phyloP scores from a whole-genome alignment of 2,888 invertebrate species.

The Acleris cristana region DNA sequence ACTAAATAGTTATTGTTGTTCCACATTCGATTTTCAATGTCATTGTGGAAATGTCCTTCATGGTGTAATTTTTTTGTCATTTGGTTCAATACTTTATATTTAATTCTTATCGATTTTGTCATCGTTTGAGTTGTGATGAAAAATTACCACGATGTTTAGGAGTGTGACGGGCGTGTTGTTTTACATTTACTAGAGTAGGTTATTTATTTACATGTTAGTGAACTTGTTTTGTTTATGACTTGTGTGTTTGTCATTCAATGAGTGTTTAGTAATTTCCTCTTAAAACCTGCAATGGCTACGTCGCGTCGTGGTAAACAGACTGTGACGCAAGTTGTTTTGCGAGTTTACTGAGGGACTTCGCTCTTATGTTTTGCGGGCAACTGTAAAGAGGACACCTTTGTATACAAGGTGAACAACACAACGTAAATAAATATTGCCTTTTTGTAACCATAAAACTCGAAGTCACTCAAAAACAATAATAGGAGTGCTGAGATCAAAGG shows the following conservation, averaged over 20 bases:
- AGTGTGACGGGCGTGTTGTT: no score
- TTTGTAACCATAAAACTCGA: not conserved
- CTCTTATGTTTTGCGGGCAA: slow-evolving; percentile 67
- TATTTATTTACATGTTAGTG: no score
- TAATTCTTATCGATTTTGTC: no score
- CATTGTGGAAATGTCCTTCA: not conserved
- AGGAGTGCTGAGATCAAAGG: no score
- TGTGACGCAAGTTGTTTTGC: slow-evolving; percentile 76
- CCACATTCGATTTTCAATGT: slow-evolving; percentile 3
- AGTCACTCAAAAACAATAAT: no score
- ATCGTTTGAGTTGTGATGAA: no score
- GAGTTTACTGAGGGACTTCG: slow-evolving; percentile 66
- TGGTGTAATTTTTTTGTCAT: no score
- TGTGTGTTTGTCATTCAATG: not conserved
- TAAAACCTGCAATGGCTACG: slow-evolving; percentile 21
- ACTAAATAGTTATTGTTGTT: slow-evolving; percentile 8
- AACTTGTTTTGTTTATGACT: not conserved
- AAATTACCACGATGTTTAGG: no score
- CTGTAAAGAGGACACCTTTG: slow-evolving; percentile 63
- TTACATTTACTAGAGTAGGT: no score
- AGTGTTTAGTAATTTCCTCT: slow-evolving; percentile 26
- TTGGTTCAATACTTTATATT: no score
- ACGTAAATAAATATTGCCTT: not conserved
- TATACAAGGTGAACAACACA: slow-evolving; percentile 10
- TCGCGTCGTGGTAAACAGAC: slow-evolving; percentile 27